Evolutionary conservation across 2,888 invertebrate genomes (phyloP), one percentile per base, ranked within the genome.

Genomic region (Leptogaster cylindrica): DNA sequence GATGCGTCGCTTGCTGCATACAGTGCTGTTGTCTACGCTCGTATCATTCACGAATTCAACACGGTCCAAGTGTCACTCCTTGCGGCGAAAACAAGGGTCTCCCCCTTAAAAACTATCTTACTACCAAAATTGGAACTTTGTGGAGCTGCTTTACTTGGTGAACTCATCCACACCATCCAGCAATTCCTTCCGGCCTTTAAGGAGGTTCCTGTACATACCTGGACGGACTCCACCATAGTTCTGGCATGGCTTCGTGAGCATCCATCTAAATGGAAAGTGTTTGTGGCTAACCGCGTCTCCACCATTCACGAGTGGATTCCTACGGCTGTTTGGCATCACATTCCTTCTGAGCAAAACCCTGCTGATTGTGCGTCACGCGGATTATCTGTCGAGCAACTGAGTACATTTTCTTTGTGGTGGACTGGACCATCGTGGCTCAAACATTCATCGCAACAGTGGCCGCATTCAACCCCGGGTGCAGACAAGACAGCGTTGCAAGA

Each of bases 341-440:
- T 48, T 20, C 48, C 23, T 18, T 18, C 48, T 48, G 20, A 48
- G 14, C 18, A 48, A 6, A 74, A 74, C 41, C 70, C 71, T 6
- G 72, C 72, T 1, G 72, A 73, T 48, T 33, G 64, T 6, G 68
- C 70, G 25, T 72, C 73, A 3, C 65, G 73, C 18, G 72, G 74
- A n/a, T 36, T 64, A 0, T 10, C 36, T 39, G 70, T 70, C 5
- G 23, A 69, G 4, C 18, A 64, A 46, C 12, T 73, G 1, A 33
- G 65, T 3, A 39, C 36, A 2, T 36, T 41, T 28, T 6, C 31
- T 6, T 64, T 72, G 4, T 73, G 72, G 73, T 72, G 73, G 71
- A 66, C 67, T 10, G 71, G 72, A 14, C 73, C 73, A 2, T 12
- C 16, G 2, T 67, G 50, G 36, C 31, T 69, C 4, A 10, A 23